Evolutionary conservation across 2,113 vertebrate genomes (phyloP).

Genomic region (Melanostigma gelatinosum): DNA sequence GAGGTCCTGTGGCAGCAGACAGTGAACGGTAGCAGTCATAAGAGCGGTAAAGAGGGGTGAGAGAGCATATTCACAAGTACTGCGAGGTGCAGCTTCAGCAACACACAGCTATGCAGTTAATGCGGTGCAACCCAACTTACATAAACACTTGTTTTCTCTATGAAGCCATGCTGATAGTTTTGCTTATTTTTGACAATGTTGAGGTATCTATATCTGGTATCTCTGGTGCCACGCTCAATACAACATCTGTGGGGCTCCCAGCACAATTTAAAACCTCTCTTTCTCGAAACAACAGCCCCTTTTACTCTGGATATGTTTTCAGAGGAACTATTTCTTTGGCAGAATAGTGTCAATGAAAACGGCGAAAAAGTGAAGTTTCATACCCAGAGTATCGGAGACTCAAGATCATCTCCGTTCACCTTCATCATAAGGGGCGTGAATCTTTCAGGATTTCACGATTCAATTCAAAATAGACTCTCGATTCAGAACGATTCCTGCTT

Average conservation of each 20-base stretch:
- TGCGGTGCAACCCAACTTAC: background rate
- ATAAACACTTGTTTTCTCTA: background rate
- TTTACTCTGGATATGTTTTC: background rate
- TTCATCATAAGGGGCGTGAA: background rate
- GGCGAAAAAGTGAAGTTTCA: background rate
- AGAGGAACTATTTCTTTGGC: background rate
- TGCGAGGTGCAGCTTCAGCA: background rate
- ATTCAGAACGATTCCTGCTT: too few relatives aligned
- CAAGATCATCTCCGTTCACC: background rate
- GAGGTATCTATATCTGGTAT: background rate
- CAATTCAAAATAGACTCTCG: too few relatives aligned
- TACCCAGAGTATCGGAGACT: background rate
- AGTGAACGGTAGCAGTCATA: slow-evolving; percentile 56
- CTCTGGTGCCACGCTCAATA: background rate
- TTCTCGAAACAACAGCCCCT: background rate
- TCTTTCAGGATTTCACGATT: too few relatives aligned
- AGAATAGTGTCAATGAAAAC: background rate
- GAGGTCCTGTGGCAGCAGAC: slow-evolving; percentile 63
- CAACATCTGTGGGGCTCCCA: background rate
- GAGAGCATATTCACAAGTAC: slow-evolving; percentile 38
- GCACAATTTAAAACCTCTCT: background rate
- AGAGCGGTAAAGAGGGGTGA: slow-evolving; percentile 43
- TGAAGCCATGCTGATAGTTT: background rate
- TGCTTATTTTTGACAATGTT: background rate
- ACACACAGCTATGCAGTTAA: background rate